Percentiles rank a stretch among this genome's conserved stretches.
phyloP scores from a whole-genome alignment of 2,888 invertebrate genomes.

The Harpalus rubripes region DNA sequence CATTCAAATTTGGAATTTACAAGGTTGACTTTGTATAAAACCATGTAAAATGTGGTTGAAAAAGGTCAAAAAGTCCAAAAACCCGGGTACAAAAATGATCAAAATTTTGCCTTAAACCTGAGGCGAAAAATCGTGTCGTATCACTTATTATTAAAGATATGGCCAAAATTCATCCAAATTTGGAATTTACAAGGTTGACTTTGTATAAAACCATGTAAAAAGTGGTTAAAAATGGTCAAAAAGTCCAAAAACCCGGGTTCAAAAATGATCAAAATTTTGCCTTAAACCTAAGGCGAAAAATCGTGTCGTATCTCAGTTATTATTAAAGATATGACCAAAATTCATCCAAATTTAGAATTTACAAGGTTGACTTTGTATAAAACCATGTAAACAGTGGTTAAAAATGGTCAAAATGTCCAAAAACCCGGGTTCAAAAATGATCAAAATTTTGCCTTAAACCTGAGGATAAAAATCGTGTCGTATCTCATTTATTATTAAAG shows the following conservation, averaged over 20 bases:
- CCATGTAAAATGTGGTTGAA: not conserved
- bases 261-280: not conserved
- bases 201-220: not conserved
- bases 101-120: not conserved
- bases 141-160: not conserved
- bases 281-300: no score
- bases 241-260: not conserved
- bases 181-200: not conserved
- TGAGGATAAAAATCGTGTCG: not conserved
- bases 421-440: not conserved
- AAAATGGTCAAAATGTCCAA: not conserved
- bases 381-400: not conserved
- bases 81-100: no score
- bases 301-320: not conserved
- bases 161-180: not conserved
- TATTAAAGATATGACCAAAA: not conserved
- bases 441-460: not conserved
- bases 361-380: no score
- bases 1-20: not conserved
- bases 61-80: not conserved
- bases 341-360: not conserved
- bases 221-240: not conserved
- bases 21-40: not conserved
- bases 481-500: not conserved
- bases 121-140: not conserved